A percentile compares a stretch with the other conserved stretches of the same genome.
Evolutionary conservation across 2,888 invertebrate species (phyloP).

Genomic region (Drosophila peninsularis): DNA sequence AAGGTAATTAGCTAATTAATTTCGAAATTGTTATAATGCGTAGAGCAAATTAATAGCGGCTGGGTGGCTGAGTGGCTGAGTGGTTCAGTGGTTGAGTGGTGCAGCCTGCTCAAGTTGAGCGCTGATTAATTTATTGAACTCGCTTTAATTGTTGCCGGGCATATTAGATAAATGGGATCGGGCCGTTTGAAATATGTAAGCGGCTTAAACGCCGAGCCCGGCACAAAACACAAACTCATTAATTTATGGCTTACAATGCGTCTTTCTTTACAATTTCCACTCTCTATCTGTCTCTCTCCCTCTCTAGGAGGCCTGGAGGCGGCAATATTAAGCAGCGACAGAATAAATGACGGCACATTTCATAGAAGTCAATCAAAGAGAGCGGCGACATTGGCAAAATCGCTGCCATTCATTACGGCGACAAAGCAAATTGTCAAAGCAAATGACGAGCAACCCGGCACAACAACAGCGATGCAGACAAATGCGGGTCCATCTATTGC

Average conservation of each 20-base stretch:
- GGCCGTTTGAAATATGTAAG: conserved; percentile 70
- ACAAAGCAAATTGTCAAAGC: conserved; percentile 60
- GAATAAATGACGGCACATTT: conserved; percentile 76
- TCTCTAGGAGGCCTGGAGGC: conserved; percentile 4
- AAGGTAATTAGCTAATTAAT: conserved; percentile 77
- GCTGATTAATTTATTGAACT: conserved; percentile 74
- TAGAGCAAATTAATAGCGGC: conserved; percentile 4
- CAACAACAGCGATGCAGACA: conserved; percentile 18
- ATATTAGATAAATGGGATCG: conserved; percentile 72
- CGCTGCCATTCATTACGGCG: conserved; percentile 67
- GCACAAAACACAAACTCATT: conserved; percentile 69
- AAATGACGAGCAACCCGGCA: conserved; percentile 35
- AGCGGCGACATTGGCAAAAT: conserved; percentile 54
- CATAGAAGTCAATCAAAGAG: conserved; percentile 76
- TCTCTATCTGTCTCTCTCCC: not conserved
- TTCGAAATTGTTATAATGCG: conserved; percentile 46
- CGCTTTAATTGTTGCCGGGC: conserved; percentile 73
- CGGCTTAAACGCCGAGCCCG: conserved; percentile 32
- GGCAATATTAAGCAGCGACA: conserved; percentile 72
- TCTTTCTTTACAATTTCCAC: conserved; percentile 33
- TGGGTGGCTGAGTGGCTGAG: not conserved
- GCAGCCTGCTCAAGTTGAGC: conserved; percentile 23
- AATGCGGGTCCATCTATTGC: conserved; percentile 34
- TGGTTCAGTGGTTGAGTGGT: conserved; percentile 3
- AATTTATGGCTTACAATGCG: conserved; percentile 56